Percentiles rank a stretch among this genome's conserved stretches.
phyloP scores from a whole-genome alignment of 1,140 invertebrate genomes.

The Calycopis cecrops region DNA sequence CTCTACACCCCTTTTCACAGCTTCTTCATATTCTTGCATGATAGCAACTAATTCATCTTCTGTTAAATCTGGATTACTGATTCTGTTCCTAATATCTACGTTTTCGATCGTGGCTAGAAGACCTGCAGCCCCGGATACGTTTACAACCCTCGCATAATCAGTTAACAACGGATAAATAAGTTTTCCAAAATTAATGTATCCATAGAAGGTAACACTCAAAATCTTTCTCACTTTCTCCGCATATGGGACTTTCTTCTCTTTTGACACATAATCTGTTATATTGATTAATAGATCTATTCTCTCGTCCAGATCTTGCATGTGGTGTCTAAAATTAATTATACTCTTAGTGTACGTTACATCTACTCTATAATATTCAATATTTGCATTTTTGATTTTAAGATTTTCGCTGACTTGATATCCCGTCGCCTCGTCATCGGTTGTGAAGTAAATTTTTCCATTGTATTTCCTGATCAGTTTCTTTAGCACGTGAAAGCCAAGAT shows the following conservation, averaged over 20 bases:
- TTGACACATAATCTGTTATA: slow-evolving; percentile 50
- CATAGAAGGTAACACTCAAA: slow-evolving; percentile 61
- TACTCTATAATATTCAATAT: slow-evolving; percentile 49
- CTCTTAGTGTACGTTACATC: slow-evolving; percentile 62
- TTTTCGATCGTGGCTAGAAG: slow-evolving; percentile 59
- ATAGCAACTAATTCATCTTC: slow-evolving; percentile 61
- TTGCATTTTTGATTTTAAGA: slow-evolving; percentile 33
- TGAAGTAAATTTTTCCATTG: slow-evolving; percentile 62
- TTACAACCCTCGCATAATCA: slow-evolving; percentile 57
- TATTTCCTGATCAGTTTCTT: slow-evolving; percentile 51
- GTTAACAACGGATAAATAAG: slow-evolving; percentile 56
- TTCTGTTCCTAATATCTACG: slow-evolving; percentile 47
- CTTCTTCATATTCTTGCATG: slow-evolving; percentile 61
- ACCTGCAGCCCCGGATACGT: slow-evolving; percentile 62
- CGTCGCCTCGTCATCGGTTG: slow-evolving; percentile 54
- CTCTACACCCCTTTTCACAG: slow-evolving; percentile 49
- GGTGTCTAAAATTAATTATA: slow-evolving; percentile 59
- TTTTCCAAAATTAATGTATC: slow-evolving; percentile 65
- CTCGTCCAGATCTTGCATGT: slow-evolving; percentile 60
- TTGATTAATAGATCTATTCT: slow-evolving; percentile 63
- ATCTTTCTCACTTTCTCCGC: slow-evolving; percentile 55
- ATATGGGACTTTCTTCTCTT: slow-evolving; percentile 48
- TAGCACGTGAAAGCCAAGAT: slow-evolving; percentile 60
- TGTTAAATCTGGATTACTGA: slow-evolving; percentile 48
- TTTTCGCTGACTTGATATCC: slow-evolving; percentile 53